Percentiles rank a stretch among this genome's conserved stretches.
These are phyloP conservation scores for Folsomia candida DNA, from an alignment of 2,888 invertebrate genomes.

Conservation along the genomic window DNA sequence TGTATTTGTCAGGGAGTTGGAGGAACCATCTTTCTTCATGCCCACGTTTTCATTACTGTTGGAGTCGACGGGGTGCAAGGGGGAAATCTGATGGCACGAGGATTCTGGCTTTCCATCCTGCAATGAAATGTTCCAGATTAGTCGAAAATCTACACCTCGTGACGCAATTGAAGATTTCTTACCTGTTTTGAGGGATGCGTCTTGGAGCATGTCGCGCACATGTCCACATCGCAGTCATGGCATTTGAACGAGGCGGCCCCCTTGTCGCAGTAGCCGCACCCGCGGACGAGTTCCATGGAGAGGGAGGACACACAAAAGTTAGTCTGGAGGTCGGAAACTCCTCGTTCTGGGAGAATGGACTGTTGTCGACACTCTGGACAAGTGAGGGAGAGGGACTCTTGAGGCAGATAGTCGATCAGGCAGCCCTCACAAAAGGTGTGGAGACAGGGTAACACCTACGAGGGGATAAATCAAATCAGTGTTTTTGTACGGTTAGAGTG, in stretches of 20 bases:
- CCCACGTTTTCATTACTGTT: not conserved
- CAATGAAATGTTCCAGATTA: no score
- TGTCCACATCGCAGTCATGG: conserved; percentile 57
- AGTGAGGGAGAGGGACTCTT: conserved; percentile 57
- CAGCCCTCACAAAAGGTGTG: conserved; percentile 58
- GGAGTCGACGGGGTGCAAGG: conserved; percentile 37
- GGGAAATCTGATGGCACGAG: conserved; percentile 46
- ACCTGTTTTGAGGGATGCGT: conserved; percentile 26
- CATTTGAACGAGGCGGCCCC: conserved; percentile 55
- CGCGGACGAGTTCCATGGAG: conserved; percentile 53
- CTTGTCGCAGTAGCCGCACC: conserved; percentile 50
- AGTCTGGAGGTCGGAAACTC: conserved; percentile 56
- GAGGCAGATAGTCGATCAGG: conserved; percentile 56
- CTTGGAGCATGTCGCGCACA: conserved; percentile 56
- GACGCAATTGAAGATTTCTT: no score
- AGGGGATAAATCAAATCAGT: conserved; percentile 12
- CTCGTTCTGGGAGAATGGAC: conserved; percentile 57
- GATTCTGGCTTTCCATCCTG: conserved; percentile 42
- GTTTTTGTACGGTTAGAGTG: no score
- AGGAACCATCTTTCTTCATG: not conserved
- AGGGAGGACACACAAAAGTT: conserved; percentile 56
- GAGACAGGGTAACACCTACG: conserved; percentile 57
- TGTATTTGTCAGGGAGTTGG: not conserved
- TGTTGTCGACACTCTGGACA: conserved; percentile 58
- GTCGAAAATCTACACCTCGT: conserved; percentile 4